These are phyloP conservation scores for Lasiommata megera DNA, from an alignment of 2,888 invertebrate genomes.

Conservation along the genomic window DNA sequence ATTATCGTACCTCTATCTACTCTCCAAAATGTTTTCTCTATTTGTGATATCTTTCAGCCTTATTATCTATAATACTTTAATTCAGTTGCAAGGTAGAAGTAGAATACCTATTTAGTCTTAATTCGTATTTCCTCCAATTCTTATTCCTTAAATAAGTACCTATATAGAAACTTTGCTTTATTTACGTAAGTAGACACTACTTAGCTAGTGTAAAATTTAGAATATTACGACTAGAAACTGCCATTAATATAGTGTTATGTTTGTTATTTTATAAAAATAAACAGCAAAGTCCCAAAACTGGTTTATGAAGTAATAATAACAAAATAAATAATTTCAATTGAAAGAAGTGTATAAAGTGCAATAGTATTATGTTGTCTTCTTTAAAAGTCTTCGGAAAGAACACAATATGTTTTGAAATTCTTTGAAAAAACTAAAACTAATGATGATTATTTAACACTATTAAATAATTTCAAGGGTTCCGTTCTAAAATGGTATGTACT, in stretches of 20 bases:
- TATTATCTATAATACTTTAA: background rate
- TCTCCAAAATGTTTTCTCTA: background rate
- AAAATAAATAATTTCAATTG: background rate
- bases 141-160: background rate
- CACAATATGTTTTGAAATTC: no score
- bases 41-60: background rate
- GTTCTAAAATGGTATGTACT: no score
- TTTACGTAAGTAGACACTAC: background rate
- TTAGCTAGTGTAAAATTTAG: background rate
- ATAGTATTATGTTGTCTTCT: no score
- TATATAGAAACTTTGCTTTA: background rate
- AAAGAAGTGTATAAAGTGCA: background rate
- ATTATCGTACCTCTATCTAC: no score
- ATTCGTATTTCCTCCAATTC: background rate
- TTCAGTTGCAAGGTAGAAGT: background rate
- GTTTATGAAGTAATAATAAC: background rate
- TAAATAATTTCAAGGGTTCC: no score
- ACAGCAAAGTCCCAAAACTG: background rate
- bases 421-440: no score
- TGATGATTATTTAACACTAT: no score
- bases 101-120: background rate
- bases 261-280: slow-evolving; percentile 7
- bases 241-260: slow-evolving; percentile 17
- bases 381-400: no score
- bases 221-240: slow-evolving; percentile 22